These are phyloP conservation scores for Drosophila pectinifera DNA, from an alignment of 1,140 invertebrate genomes.

Conservation along the genomic window DNA sequence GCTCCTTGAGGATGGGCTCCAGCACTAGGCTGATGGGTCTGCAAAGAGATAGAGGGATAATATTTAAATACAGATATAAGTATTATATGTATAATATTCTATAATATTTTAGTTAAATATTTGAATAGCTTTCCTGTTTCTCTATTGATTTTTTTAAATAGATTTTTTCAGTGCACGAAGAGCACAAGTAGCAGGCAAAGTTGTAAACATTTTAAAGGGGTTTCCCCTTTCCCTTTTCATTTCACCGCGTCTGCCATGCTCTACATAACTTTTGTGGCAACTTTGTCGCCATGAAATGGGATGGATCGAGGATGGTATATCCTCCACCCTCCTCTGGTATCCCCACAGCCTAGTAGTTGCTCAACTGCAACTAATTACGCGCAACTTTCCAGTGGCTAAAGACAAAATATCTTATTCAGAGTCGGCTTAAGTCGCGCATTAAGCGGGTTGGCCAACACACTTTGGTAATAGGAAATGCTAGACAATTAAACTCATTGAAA, in stretches of 20 bases:
- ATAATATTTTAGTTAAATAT: not conserved
- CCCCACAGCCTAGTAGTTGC: conserved; percentile 44
- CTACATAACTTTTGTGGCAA: conserved; percentile 59
- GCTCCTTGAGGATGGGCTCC: conserved; percentile 90
- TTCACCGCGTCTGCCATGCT: conserved; percentile 38
- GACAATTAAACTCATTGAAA: not conserved
- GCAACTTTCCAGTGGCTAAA: conserved; percentile 57
- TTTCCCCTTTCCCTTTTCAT: conserved; percentile 18
- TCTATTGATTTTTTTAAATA: no score
- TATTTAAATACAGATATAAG: not conserved
- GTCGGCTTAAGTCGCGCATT: conserved; percentile 38
- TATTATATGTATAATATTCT: not conserved
- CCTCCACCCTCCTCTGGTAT: conserved; percentile 15
- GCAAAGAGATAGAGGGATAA: conserved; percentile 23
- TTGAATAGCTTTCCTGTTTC: not conserved
- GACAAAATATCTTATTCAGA: conserved; percentile 55
- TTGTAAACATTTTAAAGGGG: conserved; percentile 51
- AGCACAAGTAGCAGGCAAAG: conserved; percentile 9
- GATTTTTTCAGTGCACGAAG: not conserved
- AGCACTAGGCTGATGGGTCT: conserved; percentile 87
- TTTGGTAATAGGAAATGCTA: conserved; percentile 1
- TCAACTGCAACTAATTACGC: conserved; percentile 73
- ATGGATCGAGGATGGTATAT: conserved; percentile 11
- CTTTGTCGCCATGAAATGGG: conserved; percentile 23
- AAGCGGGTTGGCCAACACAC: conserved; percentile 18